Evolutionary conservation across 1,140 invertebrate genomes (phyloP).

Genomic region (Diorhabda sublineata): DNA sequence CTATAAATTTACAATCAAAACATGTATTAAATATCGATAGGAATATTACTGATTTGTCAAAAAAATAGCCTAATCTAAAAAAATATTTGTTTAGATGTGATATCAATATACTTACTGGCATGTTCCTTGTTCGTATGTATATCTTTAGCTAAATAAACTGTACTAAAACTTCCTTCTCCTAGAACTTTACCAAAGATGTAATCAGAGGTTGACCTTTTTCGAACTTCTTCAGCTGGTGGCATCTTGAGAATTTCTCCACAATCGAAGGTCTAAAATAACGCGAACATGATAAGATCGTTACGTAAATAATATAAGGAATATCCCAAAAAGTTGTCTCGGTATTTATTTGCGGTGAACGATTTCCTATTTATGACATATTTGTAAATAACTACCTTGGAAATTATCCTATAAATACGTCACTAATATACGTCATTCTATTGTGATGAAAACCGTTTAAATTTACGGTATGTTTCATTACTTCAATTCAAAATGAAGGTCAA

Average conservation of each 20-base stretch:
- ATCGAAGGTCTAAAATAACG: neutral
- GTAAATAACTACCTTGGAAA: neutral
- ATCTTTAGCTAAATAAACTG: conserved; percentile 90
- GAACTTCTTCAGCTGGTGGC: conserved; percentile 40
- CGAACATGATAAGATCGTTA: neutral
- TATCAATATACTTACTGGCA: conserved; percentile 79
- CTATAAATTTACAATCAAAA: no score
- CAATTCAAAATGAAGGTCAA: neutral
- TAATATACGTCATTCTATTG: conserved; percentile 7
- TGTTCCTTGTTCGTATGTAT: conserved; percentile 83
- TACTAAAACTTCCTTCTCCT: conserved; percentile 95
- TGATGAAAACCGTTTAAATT: neutral
- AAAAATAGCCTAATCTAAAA: no score
- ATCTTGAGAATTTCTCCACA: conserved; percentile 16
- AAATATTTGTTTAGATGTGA: neutral
- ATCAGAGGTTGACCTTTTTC: conserved; percentile 75
- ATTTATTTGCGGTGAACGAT: neutral
- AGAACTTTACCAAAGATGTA: conserved; percentile 94
- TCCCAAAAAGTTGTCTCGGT: neutral
- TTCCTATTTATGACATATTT: conserved; percentile 5
- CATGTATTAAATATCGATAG: no score
- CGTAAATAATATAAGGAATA: neutral
- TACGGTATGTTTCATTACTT: neutral
- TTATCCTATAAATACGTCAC: conserved; percentile 8
- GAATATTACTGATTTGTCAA: no score